Conservation (phyloP, 1,140 invertebrate genomes). For the Saccostrea echinata region DNA sequence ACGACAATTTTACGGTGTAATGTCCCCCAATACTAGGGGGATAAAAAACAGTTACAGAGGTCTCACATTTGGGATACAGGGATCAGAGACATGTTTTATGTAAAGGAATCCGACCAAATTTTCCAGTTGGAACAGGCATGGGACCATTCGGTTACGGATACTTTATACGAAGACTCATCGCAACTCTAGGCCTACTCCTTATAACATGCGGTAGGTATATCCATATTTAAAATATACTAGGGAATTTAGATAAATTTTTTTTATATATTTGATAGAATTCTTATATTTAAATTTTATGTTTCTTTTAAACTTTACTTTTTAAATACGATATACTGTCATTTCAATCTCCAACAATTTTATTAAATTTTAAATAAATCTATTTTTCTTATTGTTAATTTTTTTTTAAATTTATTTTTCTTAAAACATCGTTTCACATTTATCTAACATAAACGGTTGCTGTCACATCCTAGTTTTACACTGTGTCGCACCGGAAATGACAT, state of each 20-base stretch:
- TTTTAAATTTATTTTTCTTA: background rate
- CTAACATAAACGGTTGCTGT: background rate
- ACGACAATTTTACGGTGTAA: conserved; percentile 14
- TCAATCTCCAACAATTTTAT: too few relatives aligned
- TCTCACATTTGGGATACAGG: conserved; percentile 25
- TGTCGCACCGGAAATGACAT: background rate
- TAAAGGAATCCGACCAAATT: conserved; percentile 31
- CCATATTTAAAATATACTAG: background rate
- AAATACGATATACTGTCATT: too few relatives aligned
- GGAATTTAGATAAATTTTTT: background rate
- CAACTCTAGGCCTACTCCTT: background rate
- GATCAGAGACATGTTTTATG: conserved; percentile 24
- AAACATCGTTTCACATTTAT: background rate
- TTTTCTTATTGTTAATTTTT: background rate
- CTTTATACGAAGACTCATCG: background rate
- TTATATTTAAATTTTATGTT: too few relatives aligned
- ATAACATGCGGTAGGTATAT: conserved; percentile 1
- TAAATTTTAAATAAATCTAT: too few relatives aligned
- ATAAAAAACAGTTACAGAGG: conserved; percentile 17
- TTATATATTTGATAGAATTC: too few relatives aligned
- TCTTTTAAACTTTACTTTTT: too few relatives aligned
- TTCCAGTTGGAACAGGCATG: conserved; percentile 33
- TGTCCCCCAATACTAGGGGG: background rate
- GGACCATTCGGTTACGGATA: conserved; percentile 25
- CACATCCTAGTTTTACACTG: background rate